Evolutionary conservation across 2,113 vertebrate genomes (phyloP).

Genomic region (Triplophysa rosa): DNA sequence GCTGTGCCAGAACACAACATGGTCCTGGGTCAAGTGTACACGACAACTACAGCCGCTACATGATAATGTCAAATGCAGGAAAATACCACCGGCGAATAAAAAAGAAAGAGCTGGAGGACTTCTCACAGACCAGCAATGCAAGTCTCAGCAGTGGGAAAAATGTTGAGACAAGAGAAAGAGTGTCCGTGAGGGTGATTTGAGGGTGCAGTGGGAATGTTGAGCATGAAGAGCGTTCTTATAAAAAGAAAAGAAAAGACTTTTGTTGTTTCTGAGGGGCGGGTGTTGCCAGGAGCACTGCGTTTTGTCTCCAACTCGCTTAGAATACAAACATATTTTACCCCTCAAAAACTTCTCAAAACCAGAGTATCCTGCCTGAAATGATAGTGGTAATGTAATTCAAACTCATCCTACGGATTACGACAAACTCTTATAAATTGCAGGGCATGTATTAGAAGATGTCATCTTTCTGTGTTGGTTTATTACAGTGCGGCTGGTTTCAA

Average conservation of each 20-base stretch:
- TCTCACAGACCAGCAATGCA: background rate
- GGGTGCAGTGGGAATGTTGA: constrained; percentile 3
- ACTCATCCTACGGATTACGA: background rate
- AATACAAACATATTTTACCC: constrained; percentile 29
- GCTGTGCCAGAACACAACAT: constrained; percentile 1
- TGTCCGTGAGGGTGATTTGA: constrained; percentile 4
- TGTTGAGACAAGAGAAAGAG: background rate
- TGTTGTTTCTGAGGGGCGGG: constrained; percentile 11
- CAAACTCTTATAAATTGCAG: background rate
- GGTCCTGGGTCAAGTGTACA: constrained; percentile 28
- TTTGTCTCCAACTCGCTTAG: constrained; percentile 32
- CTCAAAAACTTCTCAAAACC: constrained; percentile 14
- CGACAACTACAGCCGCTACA: constrained; percentile 1
- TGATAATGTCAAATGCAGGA: background rate
- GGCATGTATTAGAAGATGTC: background rate
- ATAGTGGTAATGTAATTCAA: constrained; percentile 7
- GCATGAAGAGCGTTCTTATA: constrained; percentile 44
- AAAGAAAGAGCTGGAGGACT: background rate
- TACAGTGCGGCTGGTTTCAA: background rate
- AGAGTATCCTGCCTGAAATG: background rate
- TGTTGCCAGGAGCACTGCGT: constrained; percentile 6
- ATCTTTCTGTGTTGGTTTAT: constrained; percentile 2
- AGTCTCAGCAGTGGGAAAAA: background rate
- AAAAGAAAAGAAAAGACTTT: constrained; percentile 36
- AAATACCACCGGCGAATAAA: constrained; percentile 19